Conservation (phyloP, 2,113 vertebrate species). For the Phalacrocorax carbo region DNA sequence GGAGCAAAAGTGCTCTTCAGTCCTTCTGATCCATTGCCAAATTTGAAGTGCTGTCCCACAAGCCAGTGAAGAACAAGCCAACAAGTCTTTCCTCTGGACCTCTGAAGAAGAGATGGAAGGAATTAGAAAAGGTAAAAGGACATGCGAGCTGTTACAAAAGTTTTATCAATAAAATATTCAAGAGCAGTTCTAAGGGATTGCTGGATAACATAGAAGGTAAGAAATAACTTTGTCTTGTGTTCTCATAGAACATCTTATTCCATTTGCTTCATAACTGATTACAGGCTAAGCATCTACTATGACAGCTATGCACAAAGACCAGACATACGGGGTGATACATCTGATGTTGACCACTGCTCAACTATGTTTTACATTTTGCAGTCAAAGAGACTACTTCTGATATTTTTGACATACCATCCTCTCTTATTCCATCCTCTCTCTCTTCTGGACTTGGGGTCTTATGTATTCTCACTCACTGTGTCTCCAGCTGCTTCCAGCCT, state of each 20-base stretch:
- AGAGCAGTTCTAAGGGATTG: not conserved
- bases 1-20: slow-evolving; percentile 46
- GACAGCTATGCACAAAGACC: not conserved
- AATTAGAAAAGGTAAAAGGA: slow-evolving; percentile 47
- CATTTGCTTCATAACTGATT: not conserved
- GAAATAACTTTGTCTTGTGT: not conserved
- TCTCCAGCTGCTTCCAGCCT: not conserved
- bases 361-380: not conserved
- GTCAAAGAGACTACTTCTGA: not conserved
- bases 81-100: slow-evolving; percentile 67
- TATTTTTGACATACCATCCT: not conserved
- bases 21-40: slow-evolving; percentile 76
- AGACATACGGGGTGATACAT: not conserved
- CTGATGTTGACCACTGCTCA: not conserved
- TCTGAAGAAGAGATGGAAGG: slow-evolving; percentile 73
- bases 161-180: not conserved
- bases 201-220: not conserved
- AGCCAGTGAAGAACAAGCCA: slow-evolving; percentile 71
- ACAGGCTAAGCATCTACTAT: not conserved
- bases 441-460: not conserved
- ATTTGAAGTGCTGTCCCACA: slow-evolving; percentile 65
- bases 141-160: not conserved
- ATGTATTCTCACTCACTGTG: not conserved
- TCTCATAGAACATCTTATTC: not conserved
- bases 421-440: not conserved